phyloP scores from a whole-genome alignment of 2,888 invertebrate genomes.

The Laspeyria flexula region DNA sequence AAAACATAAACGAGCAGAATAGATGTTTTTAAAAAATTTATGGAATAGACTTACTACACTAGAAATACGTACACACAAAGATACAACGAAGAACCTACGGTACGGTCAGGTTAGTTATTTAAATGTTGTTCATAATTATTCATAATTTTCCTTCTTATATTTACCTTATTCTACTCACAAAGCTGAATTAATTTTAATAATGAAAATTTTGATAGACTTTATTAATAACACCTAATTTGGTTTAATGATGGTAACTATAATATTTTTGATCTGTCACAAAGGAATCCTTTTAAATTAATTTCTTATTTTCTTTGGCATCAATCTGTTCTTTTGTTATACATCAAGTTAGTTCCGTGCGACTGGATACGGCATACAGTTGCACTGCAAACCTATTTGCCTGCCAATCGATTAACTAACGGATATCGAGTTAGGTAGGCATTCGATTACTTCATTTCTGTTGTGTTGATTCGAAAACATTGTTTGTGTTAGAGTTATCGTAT shows the following conservation, averaged over 20 bases:
- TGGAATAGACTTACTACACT: too few relatives aligned
- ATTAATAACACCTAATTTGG: not conserved
- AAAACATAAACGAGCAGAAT: too few relatives aligned
- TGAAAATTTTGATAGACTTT: not conserved
- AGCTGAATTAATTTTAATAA: too few relatives aligned
- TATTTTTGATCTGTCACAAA: slow-evolving; percentile 24
- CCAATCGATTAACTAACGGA: slow-evolving; percentile 18
- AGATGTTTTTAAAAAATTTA: too few relatives aligned
- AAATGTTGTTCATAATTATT: too few relatives aligned
- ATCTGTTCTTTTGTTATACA: not conserved
- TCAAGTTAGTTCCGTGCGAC: not conserved
- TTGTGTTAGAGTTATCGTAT: not conserved
- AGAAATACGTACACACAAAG: too few relatives aligned
- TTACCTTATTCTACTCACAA: too few relatives aligned
- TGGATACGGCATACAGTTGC: slow-evolving; percentile 19
- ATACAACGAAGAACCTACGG: too few relatives aligned
- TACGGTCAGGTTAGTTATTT: too few relatives aligned
- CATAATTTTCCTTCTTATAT: too few relatives aligned
- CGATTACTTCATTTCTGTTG: slow-evolving; percentile 14
- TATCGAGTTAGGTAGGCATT: slow-evolving; percentile 14
- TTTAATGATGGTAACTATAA: slow-evolving; percentile 4
- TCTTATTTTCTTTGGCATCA: slow-evolving; percentile 23
- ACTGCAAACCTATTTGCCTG: slow-evolving; percentile 8
- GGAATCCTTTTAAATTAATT: slow-evolving; percentile 29
- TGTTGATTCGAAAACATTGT: not conserved